A percentile compares a stretch with the other conserved stretches of the same genome.
phyloP scores from a whole-genome alignment of 2,888 invertebrate genomes.

The Epistrophe grossulariae region DNA sequence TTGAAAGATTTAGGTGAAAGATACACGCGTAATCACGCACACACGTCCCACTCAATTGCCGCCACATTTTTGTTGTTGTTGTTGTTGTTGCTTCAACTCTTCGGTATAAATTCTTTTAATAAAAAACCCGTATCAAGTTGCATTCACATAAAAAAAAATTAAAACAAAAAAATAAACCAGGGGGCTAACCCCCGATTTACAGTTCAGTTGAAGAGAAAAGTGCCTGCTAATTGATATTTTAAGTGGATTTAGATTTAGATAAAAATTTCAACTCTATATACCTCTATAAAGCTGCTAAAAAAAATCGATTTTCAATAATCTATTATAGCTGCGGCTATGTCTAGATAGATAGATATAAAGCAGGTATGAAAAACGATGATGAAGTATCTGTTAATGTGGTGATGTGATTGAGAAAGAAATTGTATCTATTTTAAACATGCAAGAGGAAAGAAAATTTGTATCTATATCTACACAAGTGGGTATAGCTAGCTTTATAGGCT shows the following conservation, averaged over 20 bases:
- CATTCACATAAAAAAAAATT: conserved; percentile 35
- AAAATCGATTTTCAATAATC: conserved; percentile 55
- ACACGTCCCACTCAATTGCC: conserved; percentile 63
- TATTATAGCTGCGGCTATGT: too few relatives aligned
- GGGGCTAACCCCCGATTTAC: conserved; percentile 38
- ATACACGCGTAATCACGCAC: conserved; percentile 74
- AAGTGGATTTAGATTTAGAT: conserved; percentile 74
- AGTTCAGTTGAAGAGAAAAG: conserved; percentile 61
- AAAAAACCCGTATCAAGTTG: conserved; percentile 64
- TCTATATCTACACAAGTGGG: neutral
- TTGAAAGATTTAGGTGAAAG: conserved; percentile 75
- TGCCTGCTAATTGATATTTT: conserved; percentile 75
- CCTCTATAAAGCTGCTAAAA: neutral
- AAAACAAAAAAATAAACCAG: neutral
- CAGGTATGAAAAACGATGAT: conserved; percentile 61
- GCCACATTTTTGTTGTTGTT: conserved; percentile 15
- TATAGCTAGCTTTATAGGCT: neutral
- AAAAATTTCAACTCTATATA: conserved; percentile 37
- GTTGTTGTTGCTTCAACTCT: neutral
- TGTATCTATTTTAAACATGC: conserved; percentile 32
- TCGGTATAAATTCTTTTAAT: neutral
- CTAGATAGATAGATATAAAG: neutral
- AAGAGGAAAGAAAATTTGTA: neutral
- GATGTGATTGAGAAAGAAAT: conserved; percentile 2
- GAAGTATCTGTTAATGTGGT: conserved; percentile 69